phyloP scores from a whole-genome alignment of 2,797 vertebrate species.

The Schizopygopsis malacanthus region DNA sequence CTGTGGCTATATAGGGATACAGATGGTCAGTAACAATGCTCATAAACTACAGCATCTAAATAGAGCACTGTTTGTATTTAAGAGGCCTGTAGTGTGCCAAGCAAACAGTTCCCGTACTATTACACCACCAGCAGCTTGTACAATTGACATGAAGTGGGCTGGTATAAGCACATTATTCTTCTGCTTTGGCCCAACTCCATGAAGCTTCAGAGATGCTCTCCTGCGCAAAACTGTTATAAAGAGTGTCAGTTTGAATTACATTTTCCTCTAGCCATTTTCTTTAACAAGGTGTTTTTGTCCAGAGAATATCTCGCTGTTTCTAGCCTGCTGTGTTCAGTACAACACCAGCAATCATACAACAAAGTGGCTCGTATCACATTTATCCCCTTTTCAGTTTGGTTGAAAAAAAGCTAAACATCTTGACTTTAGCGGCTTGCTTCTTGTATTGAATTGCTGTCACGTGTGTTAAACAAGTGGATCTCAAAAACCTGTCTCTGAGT shows the following conservation, averaged over 20 bases:
- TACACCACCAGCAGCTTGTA: background rate
- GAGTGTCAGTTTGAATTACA: slow-evolving; percentile 8
- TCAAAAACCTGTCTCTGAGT: background rate
- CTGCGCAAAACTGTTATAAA: slow-evolving; percentile 15
- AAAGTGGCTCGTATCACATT: background rate
- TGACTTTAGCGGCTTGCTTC: background rate
- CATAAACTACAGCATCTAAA: slow-evolving; percentile 3
- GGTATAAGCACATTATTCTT: background rate
- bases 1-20: slow-evolving; percentile 40
- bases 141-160: background rate
- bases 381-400: background rate
- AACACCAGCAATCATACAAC: background rate
- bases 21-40: slow-evolving; percentile 36
- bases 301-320: background rate
- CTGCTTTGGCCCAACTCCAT: background rate
- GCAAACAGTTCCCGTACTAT: slow-evolving; percentile 2
- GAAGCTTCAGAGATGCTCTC: background rate
- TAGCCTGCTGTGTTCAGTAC: background rate
- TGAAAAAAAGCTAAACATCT: background rate
- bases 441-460: background rate
- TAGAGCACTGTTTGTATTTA: slow-evolving; percentile 6
- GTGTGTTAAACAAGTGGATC: background rate
- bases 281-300: slow-evolving; percentile 22
- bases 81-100: background rate
- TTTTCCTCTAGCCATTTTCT: background rate